phyloP scores from a whole-genome alignment of 2,797 vertebrate species.

The Adelosebastes latens region DNA sequence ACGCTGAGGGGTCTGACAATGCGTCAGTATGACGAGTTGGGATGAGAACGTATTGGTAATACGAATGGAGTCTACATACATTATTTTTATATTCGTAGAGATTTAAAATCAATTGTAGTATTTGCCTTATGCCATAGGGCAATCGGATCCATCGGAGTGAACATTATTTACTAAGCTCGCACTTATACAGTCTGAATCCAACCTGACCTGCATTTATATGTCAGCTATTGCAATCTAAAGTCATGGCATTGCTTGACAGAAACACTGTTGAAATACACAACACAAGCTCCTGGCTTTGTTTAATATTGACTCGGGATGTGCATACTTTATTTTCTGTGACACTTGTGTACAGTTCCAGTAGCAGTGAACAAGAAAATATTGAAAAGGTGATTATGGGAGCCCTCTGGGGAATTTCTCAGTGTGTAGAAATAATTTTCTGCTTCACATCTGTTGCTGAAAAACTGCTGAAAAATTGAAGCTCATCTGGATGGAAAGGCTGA shows the following conservation, averaged over 20 bases:
- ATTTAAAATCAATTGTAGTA: neutral
- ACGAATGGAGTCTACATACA: neutral
- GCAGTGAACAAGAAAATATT: slow-evolving; percentile 18
- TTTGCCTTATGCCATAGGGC: neutral
- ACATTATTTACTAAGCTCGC: neutral
- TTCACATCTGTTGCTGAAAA: slow-evolving; percentile 40
- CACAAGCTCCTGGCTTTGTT: slow-evolving; percentile 1
- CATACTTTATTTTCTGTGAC: slow-evolving; percentile 21
- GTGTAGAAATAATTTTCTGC: slow-evolving; percentile 35
- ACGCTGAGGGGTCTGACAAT: no score
- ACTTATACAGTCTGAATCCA: neutral
- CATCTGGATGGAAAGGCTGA: slow-evolving; percentile 40
- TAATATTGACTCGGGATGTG: slow-evolving; percentile 7
- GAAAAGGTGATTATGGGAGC: slow-evolving; percentile 25
- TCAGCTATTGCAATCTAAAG: neutral
- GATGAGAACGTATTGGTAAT: no score
- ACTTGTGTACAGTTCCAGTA: neutral
- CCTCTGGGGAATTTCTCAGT: slow-evolving; percentile 8
- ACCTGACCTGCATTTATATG: neutral
- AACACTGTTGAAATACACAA: neutral
- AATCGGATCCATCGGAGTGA: neutral
- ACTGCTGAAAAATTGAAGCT: slow-evolving; percentile 18
- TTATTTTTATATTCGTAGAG: slow-evolving; percentile 1
- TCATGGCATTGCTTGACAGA: neutral
- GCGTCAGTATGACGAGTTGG: no score